Base-by-base conservation (phyloP, 2,888 invertebrate genomes). In the Dasysyrphus albostriatus region DNA sequence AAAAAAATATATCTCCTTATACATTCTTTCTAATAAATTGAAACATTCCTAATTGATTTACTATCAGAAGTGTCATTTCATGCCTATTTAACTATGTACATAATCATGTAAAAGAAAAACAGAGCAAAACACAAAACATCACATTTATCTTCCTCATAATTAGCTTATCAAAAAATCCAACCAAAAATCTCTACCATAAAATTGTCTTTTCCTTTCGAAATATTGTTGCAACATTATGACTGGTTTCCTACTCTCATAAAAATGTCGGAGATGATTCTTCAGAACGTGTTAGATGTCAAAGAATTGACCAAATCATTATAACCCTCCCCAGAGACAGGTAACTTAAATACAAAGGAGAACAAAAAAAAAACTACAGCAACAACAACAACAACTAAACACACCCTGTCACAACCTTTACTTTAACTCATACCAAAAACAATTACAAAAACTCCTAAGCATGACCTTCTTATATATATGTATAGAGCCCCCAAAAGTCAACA, bases 301-400 rank as follows among this genome's bases (percentile, higher is more conserved):
- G 75, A 63, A 80, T 81, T 54, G 65, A 70, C 59, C 65, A 72
- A 76, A 84, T 83, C 74, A 84, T 84, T 80, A 65, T 76, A 74
- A 65, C 69, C 58, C 32, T 56, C 79, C 39, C 79, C 7, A 65
- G 70, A 63, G 82, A 63, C 82, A 82, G 77, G 77, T 77, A 51
- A 54, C 61, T 24, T 42, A 39, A 42, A 39, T 39, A 51, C 29
- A 37, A 83, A n/a, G n/a, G n/a, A n/a, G n/a, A n/a, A n/a, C n/a
- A n/a, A n/a, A n/a, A n/a, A n/a, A n/a, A n/a, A n/a, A n/a, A n/a
- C n/a, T n/a, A n/a, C n/a, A n/a, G n/a, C n/a, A 39, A 32, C 29
- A 63, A 19, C 5, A 14, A 44, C 29, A 63, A 54, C 32, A 76
- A 47, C 56, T 56, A 12, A 1, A n/a, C 16, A 44, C 42, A 19